Evolutionary conservation across 2,797 vertebrate genomes (phyloP), one percentile per base, ranked within the genome.

Genomic region (Euphonia xanthogaster): DNA sequence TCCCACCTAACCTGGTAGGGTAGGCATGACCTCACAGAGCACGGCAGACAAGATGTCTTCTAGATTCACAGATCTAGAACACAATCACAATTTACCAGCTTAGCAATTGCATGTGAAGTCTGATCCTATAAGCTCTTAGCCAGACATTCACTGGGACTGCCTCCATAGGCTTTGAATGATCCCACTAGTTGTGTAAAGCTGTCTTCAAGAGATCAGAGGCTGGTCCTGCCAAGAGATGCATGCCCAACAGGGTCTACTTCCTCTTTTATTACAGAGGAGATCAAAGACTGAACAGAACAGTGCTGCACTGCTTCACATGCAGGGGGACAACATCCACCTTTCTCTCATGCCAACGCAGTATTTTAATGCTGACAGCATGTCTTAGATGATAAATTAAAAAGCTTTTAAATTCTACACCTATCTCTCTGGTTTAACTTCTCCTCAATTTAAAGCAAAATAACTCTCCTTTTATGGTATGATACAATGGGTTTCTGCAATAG

Each of bases 391-490:
- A 63, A 94, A 92, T 57, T 47, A 57, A 86, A 79, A 81, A 11
- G 50, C n/a, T n/a, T 44, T 89, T 53, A 50, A 51, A 77, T 83
- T 80, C 47, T 35, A 90, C 16, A 37, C 55, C 6, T 51, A 21
- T 61, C 68, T 86, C 13, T 86, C 70, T 68, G 37, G 57, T 80
- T 61, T 40, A 67, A 42, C 15, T 71, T 19, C 79, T 82, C 20
- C 31, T 82, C 21, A 37, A 54, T 68, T 58, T 86, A 80, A 90
- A 81, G 51, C 22, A 54, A 75, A 68, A 96, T 61, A 89, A 28
- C 33, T 79, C 62, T 87, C 57, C 63, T 95, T 94, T 91, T 85
- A 94, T 57, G 82, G 77, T 58, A 40, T 30, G 5, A 37, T 76
- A 82, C 77, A 60, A 77, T 31, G 48, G 44, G 18, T 65, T 90